Evolutionary conservation across 2,797 vertebrate genomes (phyloP), one percentile per base, ranked within the genome.

Genomic region (Heterohyrax brucei): DNA sequence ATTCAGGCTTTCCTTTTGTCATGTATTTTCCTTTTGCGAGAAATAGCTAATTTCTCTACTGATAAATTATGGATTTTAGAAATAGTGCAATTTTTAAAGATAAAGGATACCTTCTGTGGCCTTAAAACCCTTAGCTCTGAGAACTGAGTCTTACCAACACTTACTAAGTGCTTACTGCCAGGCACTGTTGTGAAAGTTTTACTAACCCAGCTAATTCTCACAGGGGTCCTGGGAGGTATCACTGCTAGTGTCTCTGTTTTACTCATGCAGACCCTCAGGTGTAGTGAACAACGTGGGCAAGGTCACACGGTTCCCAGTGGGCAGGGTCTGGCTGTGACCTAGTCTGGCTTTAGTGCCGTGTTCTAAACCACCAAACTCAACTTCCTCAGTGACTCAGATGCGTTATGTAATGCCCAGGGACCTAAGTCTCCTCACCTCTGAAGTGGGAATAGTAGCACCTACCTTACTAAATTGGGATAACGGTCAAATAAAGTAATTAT

Each of bases 1-100:
- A n/a, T 18, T 7, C 94, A 77, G 12, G 64, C 3, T 97, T 98
- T 97, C 70, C 94, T 95, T 97, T 98, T 88, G 94, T 94, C 83
- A 22, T 86, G 16, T 78, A 64, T 88, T 88, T 86, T 94, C 48
- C 70, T 96, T 83, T 92, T 59, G 64, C 92, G 87, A 95, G 53
- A 92, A 91, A 84, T 22, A 81, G 48, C 90, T 93, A 96, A 92
- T 95, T 89, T 97, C 39, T 91, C 21, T 82, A 24, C 92, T 94
- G 94, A 93, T 77, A 89, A 97, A 88, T 87, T 72, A 72, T 92
- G 89, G 92, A 21, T 96, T 92, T 85, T 2, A 66, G 91, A 91
- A 70, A 10, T 76, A 77, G 68, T 87, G 19, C 88, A 89, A 78
- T 93, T 87, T 50, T 87, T 77, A 73, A 72, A 68, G 76, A 94